Evolutionary conservation across 2,797 vertebrate genomes (phyloP), one percentile per base, ranked within the genome.

Genomic region (Forpus xanthops): DNA sequence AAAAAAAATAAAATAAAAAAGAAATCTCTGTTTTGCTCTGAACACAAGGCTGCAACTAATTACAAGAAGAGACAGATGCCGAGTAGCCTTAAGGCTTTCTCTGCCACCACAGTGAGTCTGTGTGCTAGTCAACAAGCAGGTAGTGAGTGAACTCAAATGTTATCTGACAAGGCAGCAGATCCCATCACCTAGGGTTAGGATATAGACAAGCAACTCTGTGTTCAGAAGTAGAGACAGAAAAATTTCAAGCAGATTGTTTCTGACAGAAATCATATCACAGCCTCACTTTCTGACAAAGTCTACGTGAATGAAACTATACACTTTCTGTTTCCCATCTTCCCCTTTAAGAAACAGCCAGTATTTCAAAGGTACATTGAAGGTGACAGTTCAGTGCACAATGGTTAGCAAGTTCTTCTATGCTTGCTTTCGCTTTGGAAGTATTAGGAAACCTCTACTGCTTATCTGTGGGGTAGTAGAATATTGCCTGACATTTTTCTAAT

Each of bases 201-300:
- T 96, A 98, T 97, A 98, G 98, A 98, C 98, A 98, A 98, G 98
- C 98, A 98, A 97, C 97, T 98, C 98, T 93, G 98, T 97, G 97
- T 97, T 98, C 97, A 98, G 94, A 97, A 97, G 98, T 98, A 98
- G 97, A 98, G 98, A 98, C 98, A 97, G 97, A 98, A 98, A 98
- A 98, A 98, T 98, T 98, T 98, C 98, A 97, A 98, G 98, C 99
- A 99, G 99, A 99, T 99, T 98, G 98, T 98, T 98, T 98, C 98
- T 99, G 99, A 99, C 99, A 99, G 98, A 99, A 98, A 98, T 98
- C 97, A 98, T 98, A 98, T 98, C 97, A 74, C 97, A 97, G 97
- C 96, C 92, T 2, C 96, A 94, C 97, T 97, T 97, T 89, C 94
- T 96, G 97, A 98, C 97, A 85, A 94, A 97, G 97, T 96, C 97